Evolutionary conservation across 2,888 invertebrate species (phyloP).

Genomic region (Hirtodrosophila confusa): DNA sequence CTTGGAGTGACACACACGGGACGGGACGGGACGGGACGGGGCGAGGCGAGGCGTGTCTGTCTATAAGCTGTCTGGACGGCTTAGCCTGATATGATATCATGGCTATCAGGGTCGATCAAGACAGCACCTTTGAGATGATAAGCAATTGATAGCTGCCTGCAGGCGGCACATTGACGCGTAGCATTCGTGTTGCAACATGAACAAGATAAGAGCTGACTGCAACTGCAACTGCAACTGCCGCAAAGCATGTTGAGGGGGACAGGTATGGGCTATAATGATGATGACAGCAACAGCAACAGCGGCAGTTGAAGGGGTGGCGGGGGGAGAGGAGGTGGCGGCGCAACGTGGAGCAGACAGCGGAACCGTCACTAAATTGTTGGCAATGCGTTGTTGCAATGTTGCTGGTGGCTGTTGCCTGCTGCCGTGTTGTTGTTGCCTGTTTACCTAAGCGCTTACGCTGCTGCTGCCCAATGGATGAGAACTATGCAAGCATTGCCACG

Average conservation of each 20-base stretch:
- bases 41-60: conserved; percentile 28
- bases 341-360: conserved; percentile 61
- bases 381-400: conserved; percentile 17
- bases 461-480: conserved; percentile 45
- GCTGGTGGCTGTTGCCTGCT: conserved; percentile 8
- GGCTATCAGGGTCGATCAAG: conserved; percentile 46
- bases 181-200: conserved; percentile 67
- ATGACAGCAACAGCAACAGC: conserved; percentile 6
- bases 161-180: conserved; percentile 41
- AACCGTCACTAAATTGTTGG: conserved; percentile 60
- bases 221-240: neutral
- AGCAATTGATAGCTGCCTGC: conserved; percentile 50
- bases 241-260: conserved; percentile 3
- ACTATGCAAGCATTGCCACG: conserved; percentile 36
- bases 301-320: conserved; percentile 6
- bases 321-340: neutral
- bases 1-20: conserved; percentile 6
- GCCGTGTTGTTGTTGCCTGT: conserved; percentile 38
- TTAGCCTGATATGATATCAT: conserved; percentile 33
- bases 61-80: conserved; percentile 39
- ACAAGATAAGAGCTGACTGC: conserved; percentile 54
- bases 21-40: too few relatives aligned
- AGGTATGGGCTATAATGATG: conserved; percentile 5
- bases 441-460: too few relatives aligned
- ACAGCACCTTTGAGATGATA: conserved; percentile 54